A percentile compares a stretch with the other conserved stretches of the same genome.
phyloP scores from a whole-genome alignment of 2,797 vertebrate genomes.

The Cetoscarus ocellatus region DNA sequence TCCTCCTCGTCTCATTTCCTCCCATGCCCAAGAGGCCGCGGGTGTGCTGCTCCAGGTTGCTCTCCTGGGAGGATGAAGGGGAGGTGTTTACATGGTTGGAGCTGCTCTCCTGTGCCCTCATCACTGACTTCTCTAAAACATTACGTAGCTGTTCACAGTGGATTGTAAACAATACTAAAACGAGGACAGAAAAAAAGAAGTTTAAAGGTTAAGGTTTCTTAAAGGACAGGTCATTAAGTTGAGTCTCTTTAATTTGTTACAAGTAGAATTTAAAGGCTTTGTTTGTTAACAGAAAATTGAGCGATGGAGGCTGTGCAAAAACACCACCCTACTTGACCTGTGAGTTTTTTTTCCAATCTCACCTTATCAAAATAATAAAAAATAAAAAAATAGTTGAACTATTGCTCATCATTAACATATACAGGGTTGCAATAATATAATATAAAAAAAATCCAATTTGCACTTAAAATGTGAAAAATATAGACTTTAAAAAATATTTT shows the following conservation, averaged over 20 bases:
- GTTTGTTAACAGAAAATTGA: too few species aligned
- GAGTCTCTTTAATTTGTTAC: background rate
- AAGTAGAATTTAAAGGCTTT: too few species aligned
- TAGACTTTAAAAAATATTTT: too few species aligned
- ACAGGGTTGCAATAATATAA: too few species aligned
- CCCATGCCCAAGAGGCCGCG: constrained; percentile 68
- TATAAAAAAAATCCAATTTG: too few species aligned
- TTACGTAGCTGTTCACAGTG: constrained; percentile 9
- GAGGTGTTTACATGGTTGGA: constrained; percentile 84
- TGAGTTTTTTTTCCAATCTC: too few species aligned
- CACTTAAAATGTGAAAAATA: too few species aligned
- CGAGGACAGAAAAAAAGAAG: background rate
- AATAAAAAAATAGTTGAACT: too few species aligned
- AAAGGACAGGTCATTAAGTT: background rate
- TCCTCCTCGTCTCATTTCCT: constrained; percentile 81
- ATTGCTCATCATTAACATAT: too few species aligned
- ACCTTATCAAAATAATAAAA: too few species aligned
- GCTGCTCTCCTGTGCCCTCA: constrained; percentile 80
- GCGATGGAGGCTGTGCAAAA: too few species aligned
- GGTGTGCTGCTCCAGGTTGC: constrained; percentile 69
- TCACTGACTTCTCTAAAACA: constrained; percentile 64
- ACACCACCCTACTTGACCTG: too few species aligned
- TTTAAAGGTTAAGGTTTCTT: background rate
- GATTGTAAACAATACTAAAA: constrained; percentile 19
- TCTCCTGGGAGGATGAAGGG: constrained; percentile 73